These are phyloP conservation scores for Chunga burmeisteri DNA, from an alignment of 2,113 vertebrate genomes.

Conservation along the genomic window DNA sequence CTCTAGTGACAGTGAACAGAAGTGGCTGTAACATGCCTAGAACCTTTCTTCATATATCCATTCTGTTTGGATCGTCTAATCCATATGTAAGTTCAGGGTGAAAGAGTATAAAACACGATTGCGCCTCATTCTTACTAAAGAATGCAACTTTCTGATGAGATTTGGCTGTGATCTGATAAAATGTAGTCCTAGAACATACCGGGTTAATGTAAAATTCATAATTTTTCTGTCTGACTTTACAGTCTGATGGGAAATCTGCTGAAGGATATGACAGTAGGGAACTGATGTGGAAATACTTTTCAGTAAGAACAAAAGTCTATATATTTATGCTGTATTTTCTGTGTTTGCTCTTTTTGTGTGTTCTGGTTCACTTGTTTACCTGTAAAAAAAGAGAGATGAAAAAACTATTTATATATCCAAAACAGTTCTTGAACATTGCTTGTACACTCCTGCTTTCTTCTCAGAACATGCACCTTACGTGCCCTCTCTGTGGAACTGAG, in stretches of 20 bases:
- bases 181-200: background rate
- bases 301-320: background rate
- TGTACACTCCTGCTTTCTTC: background rate
- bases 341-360: background rate
- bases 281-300: background rate
- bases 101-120: background rate
- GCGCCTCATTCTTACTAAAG: background rate
- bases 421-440: background rate
- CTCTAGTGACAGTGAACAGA: background rate
- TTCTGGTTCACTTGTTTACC: background rate
- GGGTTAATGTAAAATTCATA: constrained; percentile 25
- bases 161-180: background rate
- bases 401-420: background rate
- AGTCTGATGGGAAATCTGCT: background rate
- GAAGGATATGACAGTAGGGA: background rate
- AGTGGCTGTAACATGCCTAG: background rate
- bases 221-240: background rate
- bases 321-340: background rate
- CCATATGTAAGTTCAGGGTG: background rate
- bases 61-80: background rate
- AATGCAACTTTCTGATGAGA: background rate
- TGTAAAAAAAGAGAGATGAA: background rate
- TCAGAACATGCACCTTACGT: background rate
- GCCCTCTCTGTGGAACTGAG: background rate
- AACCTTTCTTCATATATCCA: background rate